phyloP scores from a whole-genome alignment of 1,140 invertebrate species.

The Cephus cinctus region DNA sequence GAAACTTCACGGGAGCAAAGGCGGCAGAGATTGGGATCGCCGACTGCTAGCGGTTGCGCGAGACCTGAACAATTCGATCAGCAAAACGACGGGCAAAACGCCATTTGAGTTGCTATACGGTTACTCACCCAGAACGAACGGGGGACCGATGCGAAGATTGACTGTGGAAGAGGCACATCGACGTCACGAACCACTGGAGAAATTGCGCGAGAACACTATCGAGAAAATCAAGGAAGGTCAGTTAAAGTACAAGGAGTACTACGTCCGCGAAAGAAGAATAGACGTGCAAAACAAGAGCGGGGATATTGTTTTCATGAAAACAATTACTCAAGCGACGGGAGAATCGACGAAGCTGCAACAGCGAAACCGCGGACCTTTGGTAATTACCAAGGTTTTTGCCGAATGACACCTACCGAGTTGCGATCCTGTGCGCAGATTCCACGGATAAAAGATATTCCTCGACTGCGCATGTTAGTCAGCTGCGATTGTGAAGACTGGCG shows the following conservation, averaged over 20 bases:
- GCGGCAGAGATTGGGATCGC: constrained; percentile 14
- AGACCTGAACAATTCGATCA: constrained; percentile 16
- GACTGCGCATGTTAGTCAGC: constrained; percentile 4
- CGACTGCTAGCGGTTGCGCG: constrained; percentile 14
- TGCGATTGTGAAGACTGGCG: constrained; percentile 1
- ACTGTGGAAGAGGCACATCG: not conserved
- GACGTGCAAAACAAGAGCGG: not conserved
- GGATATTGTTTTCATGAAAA: constrained; percentile 1
- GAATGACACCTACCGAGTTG: constrained; percentile 3
- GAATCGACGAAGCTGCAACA: not conserved
- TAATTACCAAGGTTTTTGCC: not conserved
- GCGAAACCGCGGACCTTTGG: constrained; percentile 1
- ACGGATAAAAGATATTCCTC: not conserved
- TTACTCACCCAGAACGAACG: constrained; percentile 2
- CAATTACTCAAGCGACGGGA: not conserved
- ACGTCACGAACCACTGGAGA: not conserved
- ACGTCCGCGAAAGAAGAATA: not conserved
- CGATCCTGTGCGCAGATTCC: not conserved
- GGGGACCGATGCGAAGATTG: not conserved
- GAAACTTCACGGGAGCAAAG: constrained; percentile 1
- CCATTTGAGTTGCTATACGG: constrained; percentile 15
- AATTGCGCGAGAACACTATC: not conserved
- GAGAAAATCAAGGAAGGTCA: not conserved
- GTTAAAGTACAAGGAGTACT: not conserved
- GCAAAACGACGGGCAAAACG: constrained; percentile 18